Evolutionary conservation across 2,797 vertebrate genomes (phyloP).

Genomic region (Hoplostethus mediterraneus): DNA sequence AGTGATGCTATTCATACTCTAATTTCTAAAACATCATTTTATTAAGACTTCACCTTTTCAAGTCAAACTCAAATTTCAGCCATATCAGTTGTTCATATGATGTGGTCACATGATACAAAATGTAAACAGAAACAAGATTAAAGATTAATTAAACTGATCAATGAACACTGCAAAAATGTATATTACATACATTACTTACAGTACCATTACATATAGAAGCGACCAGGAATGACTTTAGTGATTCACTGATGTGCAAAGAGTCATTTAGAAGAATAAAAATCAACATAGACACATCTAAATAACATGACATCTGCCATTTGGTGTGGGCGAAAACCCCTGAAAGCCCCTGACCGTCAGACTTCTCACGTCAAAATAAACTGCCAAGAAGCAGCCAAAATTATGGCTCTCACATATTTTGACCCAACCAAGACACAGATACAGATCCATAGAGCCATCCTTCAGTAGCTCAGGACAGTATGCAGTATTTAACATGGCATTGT

Average conservation of each 20-base stretch:
- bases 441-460: conserved; percentile 48
- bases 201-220: not conserved
- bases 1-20: not conserved
- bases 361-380: conserved; percentile 15
- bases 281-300: not conserved
- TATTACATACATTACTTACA: no score
- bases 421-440: conserved; percentile 16
- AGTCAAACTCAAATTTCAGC: not conserved
- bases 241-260: conserved; percentile 86
- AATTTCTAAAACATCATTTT: no score
- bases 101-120: no score
- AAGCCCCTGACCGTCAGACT: not conserved
- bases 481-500: conserved; percentile 79
- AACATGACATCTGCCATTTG: not conserved
- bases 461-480: conserved; percentile 68
- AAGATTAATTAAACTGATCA: not conserved
- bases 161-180: not conserved
- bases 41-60: not conserved
- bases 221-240: conserved; percentile 51
- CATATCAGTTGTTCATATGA: not conserved
- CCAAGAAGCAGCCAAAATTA: conserved; percentile 1
- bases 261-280: conserved; percentile 78
- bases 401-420: conserved; percentile 1
- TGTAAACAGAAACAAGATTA: no score
- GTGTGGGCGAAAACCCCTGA: no score